Conservation (phyloP, 2,797 vertebrate species). For the Sylvia borin region DNA sequence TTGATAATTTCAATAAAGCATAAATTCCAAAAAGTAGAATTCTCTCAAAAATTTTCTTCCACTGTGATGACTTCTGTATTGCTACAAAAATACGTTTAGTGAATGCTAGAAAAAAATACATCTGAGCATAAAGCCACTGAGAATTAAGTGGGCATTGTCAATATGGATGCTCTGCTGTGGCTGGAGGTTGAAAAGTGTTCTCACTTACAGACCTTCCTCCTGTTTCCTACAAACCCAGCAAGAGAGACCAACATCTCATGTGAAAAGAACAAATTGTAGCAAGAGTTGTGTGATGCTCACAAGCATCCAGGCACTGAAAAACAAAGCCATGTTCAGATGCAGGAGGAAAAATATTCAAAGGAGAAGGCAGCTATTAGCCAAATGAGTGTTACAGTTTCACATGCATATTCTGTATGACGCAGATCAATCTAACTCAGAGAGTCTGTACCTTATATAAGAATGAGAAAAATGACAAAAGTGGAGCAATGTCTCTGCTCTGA, state of each 20-base stretch:
- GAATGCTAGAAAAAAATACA: neutral
- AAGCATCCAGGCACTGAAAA: neutral
- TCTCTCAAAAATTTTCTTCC: neutral
- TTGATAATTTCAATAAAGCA: neutral
- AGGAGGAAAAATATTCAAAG: neutral
- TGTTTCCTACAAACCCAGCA: neutral
- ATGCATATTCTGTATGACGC: neutral
- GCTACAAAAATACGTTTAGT: neutral
- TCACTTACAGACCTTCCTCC: neutral
- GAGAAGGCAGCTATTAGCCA: neutral
- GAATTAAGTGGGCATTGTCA: neutral
- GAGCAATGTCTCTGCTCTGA: neutral
- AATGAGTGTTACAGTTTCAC: neutral
- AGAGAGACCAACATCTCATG: neutral
- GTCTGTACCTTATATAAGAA: neutral
- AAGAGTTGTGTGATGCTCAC: neutral
- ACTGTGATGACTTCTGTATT: neutral
- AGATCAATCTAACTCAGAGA: neutral
- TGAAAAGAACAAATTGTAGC: neutral
- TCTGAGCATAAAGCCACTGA: neutral
- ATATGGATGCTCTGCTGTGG: neutral
- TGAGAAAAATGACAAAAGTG: neutral
- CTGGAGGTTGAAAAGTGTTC: neutral
- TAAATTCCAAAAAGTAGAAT: neutral
- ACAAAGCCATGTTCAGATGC: neutral